Percentiles rank a stretch among this genome's conserved stretches.
Conservation (phyloP, 2,888 invertebrate genomes). For the Monochamus alternatus region DNA sequence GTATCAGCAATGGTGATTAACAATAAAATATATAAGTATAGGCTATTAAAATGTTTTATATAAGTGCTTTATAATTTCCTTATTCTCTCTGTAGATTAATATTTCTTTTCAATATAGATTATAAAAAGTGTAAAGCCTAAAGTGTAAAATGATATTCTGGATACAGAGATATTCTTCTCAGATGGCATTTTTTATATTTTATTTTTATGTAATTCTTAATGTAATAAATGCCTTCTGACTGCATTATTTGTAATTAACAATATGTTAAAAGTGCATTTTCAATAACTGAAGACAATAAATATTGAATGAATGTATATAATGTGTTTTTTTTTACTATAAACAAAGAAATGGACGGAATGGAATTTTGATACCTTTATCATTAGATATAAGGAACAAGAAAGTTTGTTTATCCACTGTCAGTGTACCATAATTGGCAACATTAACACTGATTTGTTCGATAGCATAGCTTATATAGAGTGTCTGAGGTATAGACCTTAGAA, state of each 20-base stretch:
- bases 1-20: slow-evolving; percentile 72
- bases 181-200: slow-evolving; percentile 27
- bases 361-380: too few species aligned
- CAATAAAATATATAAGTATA: slow-evolving; percentile 62
- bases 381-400: too few species aligned
- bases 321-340: slow-evolving; percentile 29
- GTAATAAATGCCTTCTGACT: slow-evolving; percentile 37
- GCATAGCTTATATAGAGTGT: too few species aligned
- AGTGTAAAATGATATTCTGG: slow-evolving; percentile 41
- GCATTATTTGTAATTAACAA: slow-evolving; percentile 63
- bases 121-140: slow-evolving; percentile 49
- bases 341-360: too few species aligned
- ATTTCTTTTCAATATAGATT: slow-evolving; percentile 44
- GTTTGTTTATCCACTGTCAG: too few species aligned
- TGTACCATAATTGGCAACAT: too few species aligned
- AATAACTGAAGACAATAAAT: slow-evolving; percentile 72
- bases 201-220: slow-evolving; percentile 11
- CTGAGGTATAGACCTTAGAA: too few species aligned
- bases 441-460: too few species aligned
- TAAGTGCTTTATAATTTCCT: slow-evolving; percentile 59
- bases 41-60: slow-evolving; percentile 56
- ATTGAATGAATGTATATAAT: slow-evolving; percentile 62
- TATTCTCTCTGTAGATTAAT: slow-evolving; percentile 53
- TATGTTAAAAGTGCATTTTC: slow-evolving; percentile 71
- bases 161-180: slow-evolving; percentile 30